A percentile compares a stretch with the other conserved stretches of the same genome.
Conservation (phyloP, 2,888 invertebrate species). For the Siphlonurus alternatus region DNA sequence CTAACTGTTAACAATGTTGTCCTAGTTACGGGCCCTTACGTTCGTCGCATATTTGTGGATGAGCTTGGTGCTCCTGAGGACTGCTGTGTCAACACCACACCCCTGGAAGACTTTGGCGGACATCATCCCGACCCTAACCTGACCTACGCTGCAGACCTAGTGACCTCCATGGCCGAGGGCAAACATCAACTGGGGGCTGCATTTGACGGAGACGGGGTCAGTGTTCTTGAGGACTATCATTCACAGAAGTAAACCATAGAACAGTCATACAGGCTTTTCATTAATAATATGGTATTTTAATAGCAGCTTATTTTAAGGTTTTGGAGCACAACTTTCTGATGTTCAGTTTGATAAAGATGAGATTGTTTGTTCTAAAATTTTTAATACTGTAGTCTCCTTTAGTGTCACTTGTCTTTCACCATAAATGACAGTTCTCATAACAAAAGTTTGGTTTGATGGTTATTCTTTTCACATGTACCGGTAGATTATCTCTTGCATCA, state of each 20-base stretch:
- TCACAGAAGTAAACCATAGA: too few species aligned
- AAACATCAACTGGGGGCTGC: conserved; percentile 77
- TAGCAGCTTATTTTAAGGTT: not conserved
- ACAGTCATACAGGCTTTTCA: too few species aligned
- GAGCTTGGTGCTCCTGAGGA: conserved; percentile 60
- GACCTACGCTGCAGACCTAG: conserved; percentile 69
- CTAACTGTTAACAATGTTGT: conserved; percentile 13
- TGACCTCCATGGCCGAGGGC: conserved; percentile 40
- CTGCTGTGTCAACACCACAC: conserved; percentile 57
- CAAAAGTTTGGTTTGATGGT: too few species aligned
- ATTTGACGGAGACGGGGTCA: conserved; percentile 92
- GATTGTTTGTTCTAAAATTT: too few species aligned
- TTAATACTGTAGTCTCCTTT: too few species aligned
- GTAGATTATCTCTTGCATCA: too few species aligned
- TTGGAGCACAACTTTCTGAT: too few species aligned
- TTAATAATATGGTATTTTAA: not conserved
- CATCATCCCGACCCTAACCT: conserved; percentile 95
- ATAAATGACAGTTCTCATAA: too few species aligned
- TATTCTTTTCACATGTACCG: too few species aligned
- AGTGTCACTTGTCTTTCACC: too few species aligned
- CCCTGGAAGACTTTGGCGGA: conserved; percentile 90
- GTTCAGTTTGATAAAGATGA: too few species aligned
- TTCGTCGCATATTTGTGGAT: conserved; percentile 68
- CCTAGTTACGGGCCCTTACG: conserved; percentile 92
- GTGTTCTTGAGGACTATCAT: conserved; percentile 13